phyloP scores from a whole-genome alignment of 2,888 invertebrate genomes.

The Camptogramma bilineatum region DNA sequence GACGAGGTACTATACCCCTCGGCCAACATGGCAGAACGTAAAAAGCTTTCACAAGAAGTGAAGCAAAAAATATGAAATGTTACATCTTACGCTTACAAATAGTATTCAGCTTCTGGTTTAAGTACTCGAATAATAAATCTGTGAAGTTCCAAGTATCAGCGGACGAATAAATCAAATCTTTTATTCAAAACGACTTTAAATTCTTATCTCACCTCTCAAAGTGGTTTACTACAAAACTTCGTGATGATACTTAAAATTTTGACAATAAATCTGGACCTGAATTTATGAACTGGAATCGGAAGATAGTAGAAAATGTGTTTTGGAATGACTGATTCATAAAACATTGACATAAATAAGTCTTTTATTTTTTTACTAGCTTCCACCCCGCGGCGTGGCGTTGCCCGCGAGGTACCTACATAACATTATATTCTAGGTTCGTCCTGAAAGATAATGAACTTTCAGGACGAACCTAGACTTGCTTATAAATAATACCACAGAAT shows the following conservation, averaged over 20 bases:
- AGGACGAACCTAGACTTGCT: no score
- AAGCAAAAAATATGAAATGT: neutral
- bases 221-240: conserved; percentile 41
- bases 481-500: no score
- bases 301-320: conserved; percentile 16
- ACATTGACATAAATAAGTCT: neutral
- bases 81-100: conserved; percentile 28
- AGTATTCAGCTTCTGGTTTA: conserved; percentile 29
- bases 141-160: conserved; percentile 45
- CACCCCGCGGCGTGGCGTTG: no score
- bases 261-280: conserved; percentile 35
- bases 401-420: no score
- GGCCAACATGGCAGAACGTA: neutral
- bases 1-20: no score
- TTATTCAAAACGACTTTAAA: conserved; percentile 45
- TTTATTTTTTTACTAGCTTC: neutral
- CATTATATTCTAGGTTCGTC: no score
- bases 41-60: neutral
- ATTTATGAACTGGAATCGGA: conserved; percentile 32
- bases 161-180: conserved; percentile 45
- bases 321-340: neutral
- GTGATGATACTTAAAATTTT: conserved; percentile 39
- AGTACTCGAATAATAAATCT: conserved; percentile 42
- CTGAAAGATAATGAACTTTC: no score
- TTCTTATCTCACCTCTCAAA: conserved; percentile 44